These are phyloP conservation scores for Sula dactylatra DNA, from an alignment of 2,113 vertebrate species.

Conservation along the genomic window DNA sequence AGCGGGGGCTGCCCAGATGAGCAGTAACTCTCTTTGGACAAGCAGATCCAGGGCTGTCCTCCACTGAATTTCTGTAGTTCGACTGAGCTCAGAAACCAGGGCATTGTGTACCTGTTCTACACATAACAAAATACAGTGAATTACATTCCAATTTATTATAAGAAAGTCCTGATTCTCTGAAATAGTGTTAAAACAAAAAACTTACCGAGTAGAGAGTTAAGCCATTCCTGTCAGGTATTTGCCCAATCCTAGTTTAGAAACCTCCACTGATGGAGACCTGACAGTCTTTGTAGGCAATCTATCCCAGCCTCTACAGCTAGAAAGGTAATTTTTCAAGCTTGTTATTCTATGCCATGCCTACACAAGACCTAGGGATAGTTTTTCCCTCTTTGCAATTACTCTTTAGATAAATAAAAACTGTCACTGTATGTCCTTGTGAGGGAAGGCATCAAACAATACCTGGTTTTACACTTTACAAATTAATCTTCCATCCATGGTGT, in stretches of 20 bases:
- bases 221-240: neutral
- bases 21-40: neutral
- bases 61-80: neutral
- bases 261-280: neutral
- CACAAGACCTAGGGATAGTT: neutral
- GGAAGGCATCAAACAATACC: neutral
- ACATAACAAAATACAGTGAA: neutral
- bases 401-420: conserved; percentile 1
- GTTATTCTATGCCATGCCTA: neutral
- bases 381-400: neutral
- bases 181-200: neutral
- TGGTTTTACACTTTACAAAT: neutral
- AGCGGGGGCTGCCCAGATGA: neutral
- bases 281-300: neutral
- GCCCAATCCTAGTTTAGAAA: neutral
- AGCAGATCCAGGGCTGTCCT: neutral
- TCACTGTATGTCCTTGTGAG: neutral
- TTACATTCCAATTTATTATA: neutral
- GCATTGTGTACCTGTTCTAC: neutral
- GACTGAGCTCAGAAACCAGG: neutral
- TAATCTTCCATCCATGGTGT: neutral
- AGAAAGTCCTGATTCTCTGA: neutral
- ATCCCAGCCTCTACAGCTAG: neutral
- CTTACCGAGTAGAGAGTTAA: neutral
- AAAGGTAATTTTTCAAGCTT: neutral